Evolutionary conservation across 2,797 vertebrate species (phyloP).

Genomic region (Phoeniculus purpureus): DNA sequence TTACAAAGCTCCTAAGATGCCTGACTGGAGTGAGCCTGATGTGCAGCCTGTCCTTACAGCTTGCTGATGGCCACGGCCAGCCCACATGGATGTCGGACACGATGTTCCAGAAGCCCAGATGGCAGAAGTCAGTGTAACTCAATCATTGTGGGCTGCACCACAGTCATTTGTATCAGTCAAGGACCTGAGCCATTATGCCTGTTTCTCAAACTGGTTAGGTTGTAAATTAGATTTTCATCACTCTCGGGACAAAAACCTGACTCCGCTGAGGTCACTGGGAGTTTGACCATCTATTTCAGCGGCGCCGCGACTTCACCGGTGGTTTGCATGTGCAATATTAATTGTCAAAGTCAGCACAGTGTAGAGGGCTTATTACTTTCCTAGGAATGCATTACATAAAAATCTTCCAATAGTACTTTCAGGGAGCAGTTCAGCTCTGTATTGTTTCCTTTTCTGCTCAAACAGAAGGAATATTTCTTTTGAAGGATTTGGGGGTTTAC

Average conservation of each 20-base stretch:
- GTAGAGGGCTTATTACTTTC: background rate
- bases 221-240: constrained; percentile 62
- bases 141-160: constrained; percentile 14
- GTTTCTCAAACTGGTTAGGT: constrained; percentile 30
- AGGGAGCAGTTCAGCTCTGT: background rate
- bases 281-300: constrained; percentile 45
- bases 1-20: fast-evolving
- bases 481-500: background rate
- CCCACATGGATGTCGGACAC: fast-evolving
- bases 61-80: background rate
- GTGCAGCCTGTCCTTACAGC: background rate
- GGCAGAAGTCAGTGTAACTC: constrained; percentile 1
- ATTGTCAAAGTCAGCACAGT: background rate
- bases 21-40: background rate
- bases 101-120: background rate
- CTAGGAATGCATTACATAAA: background rate
- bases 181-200: background rate
- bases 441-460: background rate
- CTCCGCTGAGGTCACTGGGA: constrained; percentile 55
- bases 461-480: background rate
- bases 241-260: constrained; percentile 43
- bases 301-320: constrained; percentile 18
- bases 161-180: constrained; percentile 32
- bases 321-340: background rate
- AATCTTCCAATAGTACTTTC: background rate